These are phyloP conservation scores for Alosa sapidissima DNA, from an alignment of 2,797 vertebrate genomes.

Conservation along the genomic window DNA sequence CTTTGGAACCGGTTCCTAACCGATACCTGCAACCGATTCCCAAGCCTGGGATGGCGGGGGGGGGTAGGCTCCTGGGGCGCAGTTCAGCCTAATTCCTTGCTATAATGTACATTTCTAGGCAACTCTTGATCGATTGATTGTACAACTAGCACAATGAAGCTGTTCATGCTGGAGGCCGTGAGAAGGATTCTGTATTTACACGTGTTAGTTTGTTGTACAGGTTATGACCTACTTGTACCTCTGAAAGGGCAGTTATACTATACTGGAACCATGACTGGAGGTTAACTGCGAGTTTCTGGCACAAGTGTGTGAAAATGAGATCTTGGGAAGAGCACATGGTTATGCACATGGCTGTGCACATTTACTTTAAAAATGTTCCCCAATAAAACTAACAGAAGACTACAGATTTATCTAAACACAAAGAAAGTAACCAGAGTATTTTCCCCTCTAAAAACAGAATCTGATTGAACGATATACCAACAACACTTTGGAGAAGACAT, in stretches of 20 bases:
- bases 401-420: too few species aligned
- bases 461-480: not conserved
- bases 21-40: too few species aligned
- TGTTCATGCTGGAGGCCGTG: not conserved
- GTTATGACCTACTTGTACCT: not conserved
- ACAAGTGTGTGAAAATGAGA: not conserved
- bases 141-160: not conserved
- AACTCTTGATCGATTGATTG: not conserved
- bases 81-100: not conserved
- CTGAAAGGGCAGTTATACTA: not conserved
- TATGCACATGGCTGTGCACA: not conserved
- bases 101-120: not conserved
- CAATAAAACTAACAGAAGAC: not conserved
- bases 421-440: not conserved
- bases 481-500: not conserved
- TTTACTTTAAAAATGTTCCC: not conserved
- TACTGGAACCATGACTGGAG: not conserved
- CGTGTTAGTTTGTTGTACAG: not conserved
- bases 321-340: not conserved
- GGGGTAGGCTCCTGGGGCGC: not conserved
- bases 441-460: not conserved
- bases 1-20: too few species aligned
- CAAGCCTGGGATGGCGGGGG: not conserved
- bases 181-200: not conserved
- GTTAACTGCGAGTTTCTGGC: not conserved